Conservation (phyloP, 2,888 invertebrate genomes). For the Mimumesa dahlbomi region DNA sequence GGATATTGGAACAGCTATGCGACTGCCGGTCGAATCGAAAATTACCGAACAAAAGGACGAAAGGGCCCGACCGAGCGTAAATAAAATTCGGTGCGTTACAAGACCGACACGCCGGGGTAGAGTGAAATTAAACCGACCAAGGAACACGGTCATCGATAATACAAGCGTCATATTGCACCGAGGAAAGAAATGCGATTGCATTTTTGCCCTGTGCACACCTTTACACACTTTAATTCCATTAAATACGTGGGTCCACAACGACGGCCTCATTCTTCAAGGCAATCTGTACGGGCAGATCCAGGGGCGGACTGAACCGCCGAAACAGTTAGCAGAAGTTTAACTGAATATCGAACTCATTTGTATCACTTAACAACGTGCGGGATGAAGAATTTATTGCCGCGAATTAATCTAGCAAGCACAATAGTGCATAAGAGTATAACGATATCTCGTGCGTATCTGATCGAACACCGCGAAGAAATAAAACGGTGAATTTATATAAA, state of each 20-base stretch:
- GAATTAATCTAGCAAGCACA: conserved; percentile 56
- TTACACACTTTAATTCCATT: conserved; percentile 57
- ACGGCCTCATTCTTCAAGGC: conserved; percentile 52
- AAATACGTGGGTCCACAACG: conserved; percentile 50
- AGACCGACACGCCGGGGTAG: conserved; percentile 11
- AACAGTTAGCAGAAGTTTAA: conserved; percentile 55
- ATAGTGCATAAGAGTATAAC: conserved; percentile 45
- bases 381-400: conserved; percentile 51
- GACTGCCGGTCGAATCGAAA: conserved; percentile 24
- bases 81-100: conserved; percentile 37
- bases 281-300: conserved; percentile 39
- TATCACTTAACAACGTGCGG: conserved; percentile 49
- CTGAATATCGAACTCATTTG: conserved; percentile 56
- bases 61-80: conserved; percentile 24
- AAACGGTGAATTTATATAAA: conserved; percentile 54
- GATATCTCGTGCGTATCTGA: conserved; percentile 52
- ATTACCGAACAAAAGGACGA: conserved; percentile 13
- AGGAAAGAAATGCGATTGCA: conserved; percentile 41
- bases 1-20: background rate
- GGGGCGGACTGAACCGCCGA: conserved; percentile 53
- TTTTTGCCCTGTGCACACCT: conserved; percentile 27
- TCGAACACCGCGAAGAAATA: conserved; percentile 44
- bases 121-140: conserved; percentile 43
- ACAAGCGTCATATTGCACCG: conserved; percentile 47
- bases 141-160: conserved; percentile 51